Percentiles rank a stretch among this genome's conserved stretches.
phyloP scores from a whole-genome alignment of 1,140 invertebrate species.

The Branchinecta lindahli region DNA sequence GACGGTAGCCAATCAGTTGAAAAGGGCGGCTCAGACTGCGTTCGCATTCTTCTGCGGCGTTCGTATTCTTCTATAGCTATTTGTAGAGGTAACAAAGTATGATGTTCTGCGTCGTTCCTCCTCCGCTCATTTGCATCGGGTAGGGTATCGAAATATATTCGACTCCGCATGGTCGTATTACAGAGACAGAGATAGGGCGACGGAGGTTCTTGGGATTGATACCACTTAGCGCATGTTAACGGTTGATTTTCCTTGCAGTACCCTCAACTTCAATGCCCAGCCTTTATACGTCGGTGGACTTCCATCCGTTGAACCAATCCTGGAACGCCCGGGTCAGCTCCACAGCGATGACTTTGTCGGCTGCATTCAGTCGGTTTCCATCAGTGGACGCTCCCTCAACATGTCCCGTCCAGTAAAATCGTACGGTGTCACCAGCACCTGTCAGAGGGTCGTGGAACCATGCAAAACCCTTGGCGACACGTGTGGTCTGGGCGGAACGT shows the following conservation, averaged over 20 bases:
- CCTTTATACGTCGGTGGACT: constrained; percentile 70
- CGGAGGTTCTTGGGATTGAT: too few species aligned
- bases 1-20: too few species aligned
- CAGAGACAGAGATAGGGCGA: too few species aligned
- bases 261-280: constrained; percentile 80
- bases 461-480: constrained; percentile 38
- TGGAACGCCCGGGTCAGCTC: constrained; percentile 71
- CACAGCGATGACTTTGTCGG: constrained; percentile 81
- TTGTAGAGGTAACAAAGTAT: too few species aligned
- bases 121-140: too few species aligned
- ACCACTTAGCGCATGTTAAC: too few species aligned
- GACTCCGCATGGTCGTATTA: too few species aligned
- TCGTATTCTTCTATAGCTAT: too few species aligned
- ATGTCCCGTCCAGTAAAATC: constrained; percentile 55
- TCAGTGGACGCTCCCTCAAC: constrained; percentile 67
- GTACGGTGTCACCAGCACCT: constrained; percentile 52
- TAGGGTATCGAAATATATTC: too few species aligned
- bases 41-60: too few species aligned
- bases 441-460: constrained; percentile 42
- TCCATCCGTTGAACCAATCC: constrained; percentile 57
- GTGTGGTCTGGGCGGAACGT: constrained; percentile 51
- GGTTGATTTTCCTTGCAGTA: constrained; percentile 41
- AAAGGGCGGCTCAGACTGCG: too few species aligned
- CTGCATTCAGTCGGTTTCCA: constrained; percentile 71
- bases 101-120: too few species aligned